Conservation (phyloP, 2,888 invertebrate species). For the Apamea monoglypha region DNA sequence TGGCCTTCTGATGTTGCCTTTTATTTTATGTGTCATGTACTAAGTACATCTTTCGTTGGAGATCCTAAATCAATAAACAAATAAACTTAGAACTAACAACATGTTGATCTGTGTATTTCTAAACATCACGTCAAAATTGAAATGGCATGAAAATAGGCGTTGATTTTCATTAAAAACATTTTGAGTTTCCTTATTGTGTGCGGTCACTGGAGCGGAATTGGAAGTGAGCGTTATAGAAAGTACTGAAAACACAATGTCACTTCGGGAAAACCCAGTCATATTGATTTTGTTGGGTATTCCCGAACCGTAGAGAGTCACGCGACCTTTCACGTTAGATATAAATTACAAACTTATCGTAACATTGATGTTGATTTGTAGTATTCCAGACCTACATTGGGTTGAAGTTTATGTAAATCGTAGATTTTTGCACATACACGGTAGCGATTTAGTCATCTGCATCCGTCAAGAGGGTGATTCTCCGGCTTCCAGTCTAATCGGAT, state of each 20-base stretch:
- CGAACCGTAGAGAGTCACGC: not conserved
- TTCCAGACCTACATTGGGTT: not conserved
- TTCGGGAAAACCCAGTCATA: conserved; percentile 44
- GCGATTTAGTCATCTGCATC: too few relatives aligned
- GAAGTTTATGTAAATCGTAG: not conserved
- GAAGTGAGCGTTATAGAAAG: too few relatives aligned
- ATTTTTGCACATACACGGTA: not conserved
- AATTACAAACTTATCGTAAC: not conserved
- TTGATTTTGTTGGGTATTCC: conserved; percentile 57
- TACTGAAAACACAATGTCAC: not conserved
- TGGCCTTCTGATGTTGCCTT: too few relatives aligned
- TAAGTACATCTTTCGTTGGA: too few relatives aligned
- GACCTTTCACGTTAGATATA: not conserved
- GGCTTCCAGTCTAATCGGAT: too few relatives aligned
- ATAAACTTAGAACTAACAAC: too few relatives aligned
- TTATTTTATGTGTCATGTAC: too few relatives aligned
- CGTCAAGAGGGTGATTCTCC: too few relatives aligned
- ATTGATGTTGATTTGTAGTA: not conserved
- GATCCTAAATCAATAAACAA: too few relatives aligned
- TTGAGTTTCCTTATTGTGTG: not conserved
- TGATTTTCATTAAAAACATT: too few relatives aligned
- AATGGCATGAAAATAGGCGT: not conserved
- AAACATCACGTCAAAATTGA: not conserved
- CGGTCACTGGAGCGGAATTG: not conserved
- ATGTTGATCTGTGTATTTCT: not conserved